Evolutionary conservation across 2,888 invertebrate genomes (phyloP), one percentile per base, ranked within the genome.

Genomic region (Sphaerophoria rueppellii): DNA sequence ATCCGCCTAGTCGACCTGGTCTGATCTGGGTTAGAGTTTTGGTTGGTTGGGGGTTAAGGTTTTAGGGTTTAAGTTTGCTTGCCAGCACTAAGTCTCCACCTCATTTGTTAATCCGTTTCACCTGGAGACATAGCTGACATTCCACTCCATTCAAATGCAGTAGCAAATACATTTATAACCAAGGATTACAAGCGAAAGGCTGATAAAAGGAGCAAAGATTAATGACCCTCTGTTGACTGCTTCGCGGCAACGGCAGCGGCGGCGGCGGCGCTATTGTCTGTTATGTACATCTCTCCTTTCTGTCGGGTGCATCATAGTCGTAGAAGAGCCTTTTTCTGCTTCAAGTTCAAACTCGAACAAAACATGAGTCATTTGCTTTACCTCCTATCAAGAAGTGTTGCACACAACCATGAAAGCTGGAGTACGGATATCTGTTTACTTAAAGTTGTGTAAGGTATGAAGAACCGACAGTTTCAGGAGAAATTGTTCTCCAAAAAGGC

Each of bases 181-280:
- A 61, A 69, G 4, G 69, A 73, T 80, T 63, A 63, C 65, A 48
- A 81, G 81, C 76, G 81, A 85, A 81, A 77, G 76, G 76, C 70
- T 72, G 81, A 85, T 85, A 85, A 85, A 81, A 81, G 81, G 85
- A 85, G 85, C 85, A 85, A 85, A 85, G 81, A 85, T 85, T 85
- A 85, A 85, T 85, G 85, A 85, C 85, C 85, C 85, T 76, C 70
- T 69, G 80, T 81, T 81, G 76, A 70, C 73, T 81, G 76, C 52
- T 81, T 81, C 24, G 24, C 24, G 24, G 24, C 24, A 24, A 24
- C 24, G 24, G 24, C 24, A 76, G 76, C 76, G 85, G 76, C 81
- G 85, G n/a, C n/a, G 81, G 76, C 81, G 85, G 76, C 80, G 81
- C 81, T 85, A 85, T 81, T 85, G 77, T 85, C 85, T 85, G 2